Base-by-base conservation (phyloP, 2,888 invertebrate genomes). In the Endomychus coccineus region DNA sequence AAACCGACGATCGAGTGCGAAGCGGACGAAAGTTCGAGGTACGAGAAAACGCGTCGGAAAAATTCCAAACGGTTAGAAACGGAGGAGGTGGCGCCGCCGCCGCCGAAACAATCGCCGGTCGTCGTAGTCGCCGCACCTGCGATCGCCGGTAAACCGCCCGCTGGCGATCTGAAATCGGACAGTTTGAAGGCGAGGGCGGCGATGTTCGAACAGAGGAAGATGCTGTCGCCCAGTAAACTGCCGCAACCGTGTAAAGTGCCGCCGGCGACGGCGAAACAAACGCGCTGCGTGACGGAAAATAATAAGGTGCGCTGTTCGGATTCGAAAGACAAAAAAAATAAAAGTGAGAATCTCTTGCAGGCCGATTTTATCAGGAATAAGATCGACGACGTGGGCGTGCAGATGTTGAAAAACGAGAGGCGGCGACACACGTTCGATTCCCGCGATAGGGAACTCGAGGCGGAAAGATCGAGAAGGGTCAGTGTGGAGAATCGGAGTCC, bases 401-500 rank as follows among this genome's bases (percentile, higher is more conserved):
- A 54, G 23, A 24, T 39, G 10, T 23, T 42, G 11, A 55, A 50
- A 39, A 54, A 49, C 33, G 59, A 57, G 39, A 50, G 52, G 29
- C 50, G 58, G 31, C 47, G 64, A 35, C 62, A 64, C 37, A 61
- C 61, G 5, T 62, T 48, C 34, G 61, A 62, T 15, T 49, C 51
- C 15, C 52, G 57, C 27, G 58, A 58, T 27, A 45, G 60, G 34
- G 62, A 61, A 38, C 44, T 50, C 22, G 63, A 61, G 22, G 36
- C 48, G 17, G 61, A 61, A n/a, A 42, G 55, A 28, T 47, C 58
- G 38, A 55, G 56, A 33, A 55, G 64, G 42, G 52, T 59, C 22
- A 65, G 65, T 50, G 53, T 66, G 45, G 65, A 65, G 27, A 55
- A 50, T 36, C 56, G 54, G 42, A 61, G 61, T 48, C 57, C 62